Conservation (phyloP, 2,888 invertebrate genomes). For the Drosophila neoperkinsi region DNA sequence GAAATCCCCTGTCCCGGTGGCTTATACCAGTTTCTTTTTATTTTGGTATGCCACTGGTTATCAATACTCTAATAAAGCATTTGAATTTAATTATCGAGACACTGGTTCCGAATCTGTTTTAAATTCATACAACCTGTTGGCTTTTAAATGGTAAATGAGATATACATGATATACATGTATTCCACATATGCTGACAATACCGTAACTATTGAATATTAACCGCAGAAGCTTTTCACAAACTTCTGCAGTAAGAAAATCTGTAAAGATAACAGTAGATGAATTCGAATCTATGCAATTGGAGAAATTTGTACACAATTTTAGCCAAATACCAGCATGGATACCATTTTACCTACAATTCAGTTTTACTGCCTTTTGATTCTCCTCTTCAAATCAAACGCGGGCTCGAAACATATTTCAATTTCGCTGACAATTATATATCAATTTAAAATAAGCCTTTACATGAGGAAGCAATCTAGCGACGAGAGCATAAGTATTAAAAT, state of each 20-base stretch:
- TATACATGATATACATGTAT: neutral
- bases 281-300: neutral
- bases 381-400: neutral
- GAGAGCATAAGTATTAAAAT: neutral
- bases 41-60: conserved; percentile 36
- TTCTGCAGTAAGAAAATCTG: neutral
- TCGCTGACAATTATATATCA: neutral
- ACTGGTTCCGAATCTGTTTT: neutral
- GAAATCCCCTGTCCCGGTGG: conserved; percentile 31
- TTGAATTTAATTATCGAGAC: too few relatives aligned
- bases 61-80: conserved; percentile 9
- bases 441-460: neutral
- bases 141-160: neutral
- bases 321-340: neutral
- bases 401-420: neutral
- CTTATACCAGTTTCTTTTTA: conserved; percentile 38
- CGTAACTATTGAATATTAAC: neutral
- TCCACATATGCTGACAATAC: neutral
- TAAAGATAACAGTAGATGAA: neutral
- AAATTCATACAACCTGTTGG: neutral
- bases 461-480: neutral
- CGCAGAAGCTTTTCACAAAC: neutral
- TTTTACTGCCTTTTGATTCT: neutral
- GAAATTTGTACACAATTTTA: neutral
- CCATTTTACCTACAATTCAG: neutral